phyloP scores from a whole-genome alignment of 2,888 invertebrate species.

The Acholoe squamosa region DNA sequence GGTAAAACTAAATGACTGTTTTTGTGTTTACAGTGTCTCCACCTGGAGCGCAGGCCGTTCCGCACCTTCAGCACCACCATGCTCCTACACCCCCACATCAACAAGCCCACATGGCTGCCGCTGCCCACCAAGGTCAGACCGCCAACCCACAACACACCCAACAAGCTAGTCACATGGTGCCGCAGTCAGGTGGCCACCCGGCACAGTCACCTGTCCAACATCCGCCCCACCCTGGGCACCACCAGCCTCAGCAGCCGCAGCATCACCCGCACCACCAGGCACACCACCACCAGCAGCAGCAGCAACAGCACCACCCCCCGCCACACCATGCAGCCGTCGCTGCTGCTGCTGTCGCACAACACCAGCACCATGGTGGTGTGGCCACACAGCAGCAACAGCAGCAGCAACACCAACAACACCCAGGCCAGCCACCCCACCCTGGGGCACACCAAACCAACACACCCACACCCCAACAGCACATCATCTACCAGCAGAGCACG shows the following conservation, averaged over 20 bases:
- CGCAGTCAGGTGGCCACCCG: slow-evolving; percentile 58
- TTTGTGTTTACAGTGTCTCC: slow-evolving; percentile 57
- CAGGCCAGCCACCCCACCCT: slow-evolving; percentile 41
- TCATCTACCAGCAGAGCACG: slow-evolving; percentile 41
- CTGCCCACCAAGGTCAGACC: neutral
- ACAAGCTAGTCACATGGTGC: slow-evolving; percentile 62
- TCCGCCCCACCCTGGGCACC: slow-evolving; percentile 43
- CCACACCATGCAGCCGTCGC: slow-evolving; percentile 32
- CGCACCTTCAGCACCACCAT: slow-evolving; percentile 57
- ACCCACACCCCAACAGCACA: slow-evolving; percentile 56
- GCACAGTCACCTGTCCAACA: slow-evolving; percentile 58
- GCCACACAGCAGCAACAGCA: slow-evolving; percentile 29
- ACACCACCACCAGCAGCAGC: slow-evolving; percentile 51
- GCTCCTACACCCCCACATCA: slow-evolving; percentile 41
- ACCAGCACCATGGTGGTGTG: slow-evolving; percentile 26
- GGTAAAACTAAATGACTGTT: too few relatives aligned
- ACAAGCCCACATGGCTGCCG: slow-evolving; percentile 50
- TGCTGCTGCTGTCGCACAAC: slow-evolving; percentile 35
- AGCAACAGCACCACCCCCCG: slow-evolving; percentile 57
- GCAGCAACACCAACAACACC: slow-evolving; percentile 56
- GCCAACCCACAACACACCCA: slow-evolving; percentile 60
- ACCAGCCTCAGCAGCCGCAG: neutral
- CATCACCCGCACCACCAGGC: slow-evolving; percentile 32
- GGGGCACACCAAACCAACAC: slow-evolving; percentile 53
- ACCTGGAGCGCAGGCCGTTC: slow-evolving; percentile 62